These are phyloP conservation scores for Acropternis orthonyx DNA, from an alignment of 2,797 vertebrate species.

Conservation along the genomic window DNA sequence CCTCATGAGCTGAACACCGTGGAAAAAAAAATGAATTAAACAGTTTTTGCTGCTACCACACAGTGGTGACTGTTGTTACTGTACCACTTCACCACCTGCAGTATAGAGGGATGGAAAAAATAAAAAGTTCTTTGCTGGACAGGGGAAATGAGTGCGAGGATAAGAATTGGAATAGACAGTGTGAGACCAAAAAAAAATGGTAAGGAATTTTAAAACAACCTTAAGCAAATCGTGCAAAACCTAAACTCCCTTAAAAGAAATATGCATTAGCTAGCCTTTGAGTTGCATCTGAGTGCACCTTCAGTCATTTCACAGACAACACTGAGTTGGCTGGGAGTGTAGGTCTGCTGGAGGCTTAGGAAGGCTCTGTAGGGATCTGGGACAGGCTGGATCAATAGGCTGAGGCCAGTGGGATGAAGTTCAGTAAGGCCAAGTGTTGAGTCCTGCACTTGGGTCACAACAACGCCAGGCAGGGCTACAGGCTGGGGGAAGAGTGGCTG, in stretches of 20 bases:
- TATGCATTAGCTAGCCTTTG: background rate
- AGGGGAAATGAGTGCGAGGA: background rate
- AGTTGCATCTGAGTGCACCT: background rate
- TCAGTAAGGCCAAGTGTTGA: background rate
- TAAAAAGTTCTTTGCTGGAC: background rate
- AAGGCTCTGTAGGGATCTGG: background rate
- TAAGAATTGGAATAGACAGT: background rate
- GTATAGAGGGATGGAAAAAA: background rate
- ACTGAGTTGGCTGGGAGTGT: background rate
- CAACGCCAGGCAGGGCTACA: background rate
- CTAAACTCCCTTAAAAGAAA: background rate
- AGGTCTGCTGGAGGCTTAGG: background rate
- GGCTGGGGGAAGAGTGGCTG: background rate
- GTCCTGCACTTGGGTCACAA: background rate
- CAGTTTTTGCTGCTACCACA: background rate
- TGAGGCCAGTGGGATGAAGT: accelerated
- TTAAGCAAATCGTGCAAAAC: background rate
- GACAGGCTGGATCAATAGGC: background rate
- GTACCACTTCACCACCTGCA: background rate
- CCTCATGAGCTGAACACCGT: background rate
- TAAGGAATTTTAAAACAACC: background rate
- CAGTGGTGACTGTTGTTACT: background rate
- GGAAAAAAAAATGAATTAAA: background rate
- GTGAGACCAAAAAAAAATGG: background rate
- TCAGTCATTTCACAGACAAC: background rate